These are phyloP conservation scores for Denticeps clupeoides DNA, from an alignment of 2,797 vertebrate genomes.

Conservation along the genomic window DNA sequence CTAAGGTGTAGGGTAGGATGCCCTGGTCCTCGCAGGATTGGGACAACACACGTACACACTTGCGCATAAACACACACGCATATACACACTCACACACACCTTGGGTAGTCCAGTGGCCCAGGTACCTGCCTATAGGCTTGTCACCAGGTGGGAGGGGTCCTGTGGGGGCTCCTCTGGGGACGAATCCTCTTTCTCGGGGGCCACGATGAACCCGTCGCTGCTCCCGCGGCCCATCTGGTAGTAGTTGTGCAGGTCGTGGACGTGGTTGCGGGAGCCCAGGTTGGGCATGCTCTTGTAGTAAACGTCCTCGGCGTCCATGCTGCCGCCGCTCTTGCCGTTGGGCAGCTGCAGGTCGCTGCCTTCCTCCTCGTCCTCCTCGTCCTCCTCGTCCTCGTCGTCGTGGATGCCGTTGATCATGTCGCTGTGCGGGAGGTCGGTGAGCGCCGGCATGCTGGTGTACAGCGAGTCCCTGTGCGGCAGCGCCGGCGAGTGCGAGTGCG, in stretches of 20 bases:
- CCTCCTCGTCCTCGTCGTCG: conserved; percentile 62
- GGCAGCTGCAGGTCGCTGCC: conserved; percentile 64
- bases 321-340: conserved; percentile 66
- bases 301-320: conserved; percentile 78
- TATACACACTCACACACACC: too few species aligned
- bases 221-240: conserved; percentile 96
- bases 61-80: too few species aligned
- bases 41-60: too few species aligned
- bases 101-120: too few species aligned
- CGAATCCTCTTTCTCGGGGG: conserved; percentile 78
- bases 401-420: conserved; percentile 53
- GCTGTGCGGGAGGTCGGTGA: conserved; percentile 71
- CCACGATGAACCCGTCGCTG: conserved; percentile 92
- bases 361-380: conserved; percentile 56
- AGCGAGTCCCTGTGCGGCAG: conserved; percentile 87
- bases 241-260: conserved; percentile 91
- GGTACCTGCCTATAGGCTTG: conserved; percentile 85
- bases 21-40: conserved; percentile 27
- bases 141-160: conserved; percentile 94
- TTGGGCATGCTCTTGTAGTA: conserved; percentile 99
- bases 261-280: conserved; percentile 85
- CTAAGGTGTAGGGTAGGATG: too few species aligned
- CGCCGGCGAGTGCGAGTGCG: conserved; percentile 8
- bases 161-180: conserved; percentile 73
- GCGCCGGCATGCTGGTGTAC: conserved; percentile 93